Evolutionary conservation across 2,797 vertebrate species (phyloP).

Genomic region (Acomys russatus): DNA sequence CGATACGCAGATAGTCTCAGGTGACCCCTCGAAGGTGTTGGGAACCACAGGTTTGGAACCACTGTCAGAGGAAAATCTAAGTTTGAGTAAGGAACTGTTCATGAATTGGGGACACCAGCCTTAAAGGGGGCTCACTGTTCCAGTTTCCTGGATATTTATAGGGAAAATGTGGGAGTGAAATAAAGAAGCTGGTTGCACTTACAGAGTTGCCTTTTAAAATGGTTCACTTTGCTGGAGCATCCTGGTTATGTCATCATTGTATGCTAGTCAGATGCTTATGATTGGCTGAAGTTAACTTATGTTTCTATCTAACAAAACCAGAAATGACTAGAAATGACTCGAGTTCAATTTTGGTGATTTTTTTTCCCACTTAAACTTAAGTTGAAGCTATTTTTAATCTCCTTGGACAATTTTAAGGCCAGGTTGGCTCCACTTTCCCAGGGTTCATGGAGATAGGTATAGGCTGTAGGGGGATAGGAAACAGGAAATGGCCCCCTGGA

Average conservation of each 20-base stretch:
- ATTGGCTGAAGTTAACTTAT: not conserved
- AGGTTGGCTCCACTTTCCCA: not conserved
- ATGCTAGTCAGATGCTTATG: not conserved
- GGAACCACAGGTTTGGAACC: too few species aligned
- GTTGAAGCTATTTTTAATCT: constrained; percentile 6
- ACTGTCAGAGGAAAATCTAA: not conserved
- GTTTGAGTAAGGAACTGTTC: not conserved
- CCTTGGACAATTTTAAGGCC: not conserved
- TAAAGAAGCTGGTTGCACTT: not conserved
- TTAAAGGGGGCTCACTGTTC: not conserved
- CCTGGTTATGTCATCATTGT: not conserved
- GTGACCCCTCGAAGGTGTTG: not conserved
- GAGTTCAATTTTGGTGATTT: not conserved
- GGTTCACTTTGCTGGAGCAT: not conserved
- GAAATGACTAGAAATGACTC: not conserved
- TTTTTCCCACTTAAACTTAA: not conserved
- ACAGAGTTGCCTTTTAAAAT: not conserved
- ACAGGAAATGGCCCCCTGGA: not conserved
- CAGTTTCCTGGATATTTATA: not conserved
- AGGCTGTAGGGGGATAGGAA: not conserved
- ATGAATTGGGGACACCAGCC: not conserved
- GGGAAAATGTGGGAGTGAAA: not conserved
- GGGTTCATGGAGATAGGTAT: not conserved
- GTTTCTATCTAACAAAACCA: not conserved
- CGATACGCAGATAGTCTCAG: not conserved